Base-by-base conservation (phyloP, 2,888 invertebrate genomes). In the Trichogramma dendrolimi region DNA sequence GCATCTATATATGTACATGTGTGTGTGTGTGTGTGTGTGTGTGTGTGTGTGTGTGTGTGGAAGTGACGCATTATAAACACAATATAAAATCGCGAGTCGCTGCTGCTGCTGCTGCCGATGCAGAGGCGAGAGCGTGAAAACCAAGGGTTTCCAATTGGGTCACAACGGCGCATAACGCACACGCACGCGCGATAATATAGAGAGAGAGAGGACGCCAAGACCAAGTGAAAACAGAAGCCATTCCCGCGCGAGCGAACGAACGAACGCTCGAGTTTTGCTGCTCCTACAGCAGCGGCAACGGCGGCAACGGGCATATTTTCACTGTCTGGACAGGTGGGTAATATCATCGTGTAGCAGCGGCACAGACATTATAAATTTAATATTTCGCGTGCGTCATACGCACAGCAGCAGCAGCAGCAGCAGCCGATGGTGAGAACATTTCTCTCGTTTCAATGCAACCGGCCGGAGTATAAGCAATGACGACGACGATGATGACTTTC, bases 171-270 rank as follows among this genome's bases (percentile, higher is more conserved):
- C 10, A 11, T 5, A 4, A 38, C 11, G 11, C 49, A 38, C 49
- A 38, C 11, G 49, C 47, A 47, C 47, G n/a, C 27, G 51, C 40
- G 51, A 40, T 51, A 41, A n/a, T 40, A 41, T 41, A 38, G 51
- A 51, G 39, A 51, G 41, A 41, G 40, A 39, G 39, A 6, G 27
- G 27, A 27, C 27, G 27, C 27, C 58, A 55, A 55, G 60, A 69
- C 72, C 75, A 78, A 79, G 78, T 79, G 78, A 79, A 79, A 78
- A 77, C 76, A 71, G 68, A 66, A 69, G 70, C 27, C 27, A 27
- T 27, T 27, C 27, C 27, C 27, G 27, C 27, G 67, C 67, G n/a
- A n/a, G 69, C 67, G 44, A 42, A 38, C 70, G 68, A 68, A 71
- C 67, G 69, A 69, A 69, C 70, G 71, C 67, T 67, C 70, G 70